Base-by-base conservation (phyloP, 2,888 invertebrate genomes). In the Ectemnius continuus region DNA sequence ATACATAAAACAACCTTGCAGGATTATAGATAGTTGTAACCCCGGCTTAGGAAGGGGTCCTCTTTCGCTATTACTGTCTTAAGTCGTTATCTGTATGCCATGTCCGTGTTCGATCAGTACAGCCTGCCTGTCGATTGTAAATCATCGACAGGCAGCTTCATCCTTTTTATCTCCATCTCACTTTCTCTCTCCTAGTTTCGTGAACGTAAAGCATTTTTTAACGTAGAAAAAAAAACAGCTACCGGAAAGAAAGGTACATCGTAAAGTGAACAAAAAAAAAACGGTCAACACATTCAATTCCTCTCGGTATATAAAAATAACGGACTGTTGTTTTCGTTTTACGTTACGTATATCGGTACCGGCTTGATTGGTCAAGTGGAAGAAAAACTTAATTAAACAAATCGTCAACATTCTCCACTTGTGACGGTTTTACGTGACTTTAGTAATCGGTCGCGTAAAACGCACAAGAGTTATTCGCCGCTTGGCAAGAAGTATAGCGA, bases 31-130 rank as follows among this genome's bases (percentile, higher is more conserved):
- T 85, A 83, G 80, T 78, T 80, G 73, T 79, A 75, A 76, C 73
- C 77, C 73, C 76, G 73, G 72, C 69, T 81, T 81, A 85, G 78
- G 83, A 80, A 85, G 81, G 82, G 84, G 80, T 76, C 36, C 36
- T 36, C 36, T 36, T 78, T 78, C 81, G 76, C 78, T 81, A 83
- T 84, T 52, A 82, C 75, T 79, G 76, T 81, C 82, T 70, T 80
- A 86, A 88, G 89, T 89, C 89, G 89, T 89, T 86, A 90, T 89
- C 85, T 89, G 88, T 88, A 89, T 89, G 88, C 84, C 86, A 86
- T 88, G 87, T 86, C 87, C 88, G 87, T 87, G 88, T 87, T 64
- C 58, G 61, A 23, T 73, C 59, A 59, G 79, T 65, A 70, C 73
- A 11, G 0, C 69, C 58, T 62, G 68, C 66, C 56, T 63, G 58